Evolutionary conservation across 2,113 vertebrate species (phyloP).

Genomic region (Hemiprocne comata): DNA sequence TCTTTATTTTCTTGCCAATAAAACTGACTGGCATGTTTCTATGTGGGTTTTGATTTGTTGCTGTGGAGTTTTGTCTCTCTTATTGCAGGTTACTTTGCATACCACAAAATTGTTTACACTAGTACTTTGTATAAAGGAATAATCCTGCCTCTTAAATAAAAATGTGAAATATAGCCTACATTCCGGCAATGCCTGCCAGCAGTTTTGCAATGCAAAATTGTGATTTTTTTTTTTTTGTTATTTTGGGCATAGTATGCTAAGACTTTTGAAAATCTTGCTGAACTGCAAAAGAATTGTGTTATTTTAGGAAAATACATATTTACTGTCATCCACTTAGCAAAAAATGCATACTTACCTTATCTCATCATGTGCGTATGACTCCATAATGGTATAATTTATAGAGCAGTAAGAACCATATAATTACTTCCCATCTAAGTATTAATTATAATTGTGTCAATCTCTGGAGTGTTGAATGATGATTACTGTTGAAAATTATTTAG

Average conservation of each 20-base stretch:
- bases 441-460: slow-evolving; percentile 46
- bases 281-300: not conserved
- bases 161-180: not conserved
- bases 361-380: not conserved
- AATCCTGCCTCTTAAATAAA: not conserved
- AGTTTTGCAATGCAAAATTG: not conserved
- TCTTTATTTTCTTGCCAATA: not conserved
- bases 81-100: not conserved
- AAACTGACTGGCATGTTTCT: not conserved
- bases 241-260: not conserved
- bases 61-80: not conserved
- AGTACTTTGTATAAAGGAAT: not conserved
- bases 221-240: not conserved
- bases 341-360: slow-evolving; percentile 38
- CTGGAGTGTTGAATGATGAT: slow-evolving; percentile 24
- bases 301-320: not conserved
- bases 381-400: slow-evolving; percentile 41
- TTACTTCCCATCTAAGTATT: slow-evolving; percentile 45
- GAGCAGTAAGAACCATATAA: slow-evolving; percentile 30
- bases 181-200: not conserved
- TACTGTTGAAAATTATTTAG: slow-evolving; percentile 12
- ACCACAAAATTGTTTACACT: not conserved
- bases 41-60: not conserved
- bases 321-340: not conserved
- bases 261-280: not conserved